phyloP scores from a whole-genome alignment of 2,888 invertebrate genomes.

The Proisotoma minuta region DNA sequence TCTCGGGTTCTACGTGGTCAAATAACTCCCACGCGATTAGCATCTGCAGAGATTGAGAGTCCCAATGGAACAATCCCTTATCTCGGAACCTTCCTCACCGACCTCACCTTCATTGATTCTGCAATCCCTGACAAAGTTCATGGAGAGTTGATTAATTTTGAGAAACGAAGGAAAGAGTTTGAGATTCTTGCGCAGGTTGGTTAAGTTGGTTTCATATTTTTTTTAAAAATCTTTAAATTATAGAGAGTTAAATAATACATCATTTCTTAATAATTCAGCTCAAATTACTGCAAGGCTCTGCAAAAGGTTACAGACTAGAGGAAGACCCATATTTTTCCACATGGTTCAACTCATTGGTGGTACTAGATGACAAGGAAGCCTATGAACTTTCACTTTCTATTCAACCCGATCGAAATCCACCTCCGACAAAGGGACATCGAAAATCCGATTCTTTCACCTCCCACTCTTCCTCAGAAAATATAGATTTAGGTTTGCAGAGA shows the following conservation, averaged over 20 bases:
- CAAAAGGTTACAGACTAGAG: conserved; percentile 86
- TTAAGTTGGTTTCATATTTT: background rate
- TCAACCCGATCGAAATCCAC: conserved; percentile 41
- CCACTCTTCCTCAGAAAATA: conserved; percentile 62
- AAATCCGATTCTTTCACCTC: conserved; percentile 88
- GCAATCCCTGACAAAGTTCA: conserved; percentile 78
- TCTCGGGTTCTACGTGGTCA: conserved; percentile 44
- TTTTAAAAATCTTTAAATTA: background rate
- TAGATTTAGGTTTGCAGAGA: conserved; percentile 39
- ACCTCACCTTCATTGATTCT: conserved; percentile 97
- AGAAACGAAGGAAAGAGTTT: conserved; percentile 95
- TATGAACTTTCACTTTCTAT: conserved; percentile 55
- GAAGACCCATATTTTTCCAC: conserved; percentile 83
- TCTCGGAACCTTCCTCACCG: conserved; percentile 94
- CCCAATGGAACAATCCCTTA: conserved; percentile 90
- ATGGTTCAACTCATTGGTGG: conserved; percentile 90
- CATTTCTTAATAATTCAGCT: conserved; percentile 58
- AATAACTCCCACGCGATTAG: conserved; percentile 29
- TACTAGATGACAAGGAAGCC: conserved; percentile 87
- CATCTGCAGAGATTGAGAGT: conserved; percentile 45
- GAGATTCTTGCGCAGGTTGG: conserved; percentile 84
- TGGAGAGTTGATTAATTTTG: conserved; percentile 89
- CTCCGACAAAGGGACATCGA: conserved; percentile 60
- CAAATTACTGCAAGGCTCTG: conserved; percentile 89
- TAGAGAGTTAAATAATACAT: background rate